Evolutionary conservation across 1,140 invertebrate species (phyloP).

Genomic region (Pseudomyrmex dendroicus): DNA sequence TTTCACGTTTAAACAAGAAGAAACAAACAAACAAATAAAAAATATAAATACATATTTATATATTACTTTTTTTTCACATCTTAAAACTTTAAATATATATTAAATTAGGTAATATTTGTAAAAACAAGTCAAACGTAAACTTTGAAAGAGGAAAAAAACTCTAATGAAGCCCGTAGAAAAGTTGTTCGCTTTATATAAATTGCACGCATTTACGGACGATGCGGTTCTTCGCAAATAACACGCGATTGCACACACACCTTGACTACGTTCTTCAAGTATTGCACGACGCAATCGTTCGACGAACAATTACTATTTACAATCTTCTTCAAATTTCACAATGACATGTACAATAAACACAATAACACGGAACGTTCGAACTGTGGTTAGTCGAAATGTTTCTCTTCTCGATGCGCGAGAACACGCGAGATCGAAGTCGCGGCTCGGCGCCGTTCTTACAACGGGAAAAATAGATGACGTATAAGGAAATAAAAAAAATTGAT

Average conservation of each 20-base stretch:
- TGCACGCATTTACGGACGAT: no score
- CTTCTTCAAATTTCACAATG: no score
- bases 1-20: not conserved
- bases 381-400: constrained; percentile 6
- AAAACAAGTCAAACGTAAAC: constrained; percentile 29
- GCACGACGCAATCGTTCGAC: no score
- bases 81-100: constrained; percentile 62
- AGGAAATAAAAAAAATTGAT: not conserved
- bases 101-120: constrained; percentile 64
- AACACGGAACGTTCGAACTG: not conserved
- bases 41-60: constrained; percentile 14
- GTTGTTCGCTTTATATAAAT: not conserved
- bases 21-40: not conserved
- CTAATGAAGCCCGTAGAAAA: not conserved
- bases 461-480: not conserved
- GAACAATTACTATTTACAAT: no score
- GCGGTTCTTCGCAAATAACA: no score
- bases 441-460: not conserved
- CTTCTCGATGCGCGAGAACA: not conserved
- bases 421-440: constrained; percentile 14
- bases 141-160: constrained; percentile 16
- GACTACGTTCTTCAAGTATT: no score
- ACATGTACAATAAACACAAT: no score
- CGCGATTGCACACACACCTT: no score
- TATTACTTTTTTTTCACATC: constrained; percentile 61